Evolutionary conservation across 2,113 vertebrate species (phyloP), one percentile per base, ranked within the genome.

Genomic region (Melanerpes formicivorus): DNA sequence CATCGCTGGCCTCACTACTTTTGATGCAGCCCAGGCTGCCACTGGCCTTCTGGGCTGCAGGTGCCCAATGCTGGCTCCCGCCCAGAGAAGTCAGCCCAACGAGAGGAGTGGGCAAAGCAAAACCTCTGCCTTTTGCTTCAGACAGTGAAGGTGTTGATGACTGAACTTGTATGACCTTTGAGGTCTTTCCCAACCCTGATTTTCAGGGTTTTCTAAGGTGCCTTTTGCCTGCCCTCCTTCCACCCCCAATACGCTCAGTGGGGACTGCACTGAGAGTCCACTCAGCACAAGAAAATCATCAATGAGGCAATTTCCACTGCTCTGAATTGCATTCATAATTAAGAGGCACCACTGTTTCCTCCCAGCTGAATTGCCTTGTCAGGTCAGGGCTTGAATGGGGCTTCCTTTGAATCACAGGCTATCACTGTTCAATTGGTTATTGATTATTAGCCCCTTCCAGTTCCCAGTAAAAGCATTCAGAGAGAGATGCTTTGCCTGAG

Each of bases 371-470:
- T 55, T 69, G 60, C 44, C 50, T 64, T 17, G 50, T 42, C 67
- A 62, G 80, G 60, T 70, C 46, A 66, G 34, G 78, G 54, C 27
- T 25, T 37, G 65, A 54, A 69, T 81, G 44, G 37, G 55, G 25
- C 5, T 76, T 27, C 42, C 65, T 80, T 73, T 40, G 65, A 73
- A 81, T 21, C 19, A 56, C 44, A 40, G 75, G 18, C 89, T 62
- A 15, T 50, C 60, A 18, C 30, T 42, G 44, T n/a, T 74, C 89
- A 48, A 62, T 78, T 80, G 86, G 79, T 69, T 95, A 93, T 92
- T 84, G 92, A 93, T 95, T 87, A 95, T 91, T 26, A 89, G 79
- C 78, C 73, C 81, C 5, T 63, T 37, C 65, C 80, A 79, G 52
- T 73, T 73, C 70, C 83, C 75, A 66, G 71, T 13, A 58, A 78